A percentile compares a stretch with the other conserved stretches of the same genome.
These are phyloP conservation scores for Gracilinanus agilis DNA, from an alignment of 2,113 vertebrate species.

Conservation along the genomic window DNA sequence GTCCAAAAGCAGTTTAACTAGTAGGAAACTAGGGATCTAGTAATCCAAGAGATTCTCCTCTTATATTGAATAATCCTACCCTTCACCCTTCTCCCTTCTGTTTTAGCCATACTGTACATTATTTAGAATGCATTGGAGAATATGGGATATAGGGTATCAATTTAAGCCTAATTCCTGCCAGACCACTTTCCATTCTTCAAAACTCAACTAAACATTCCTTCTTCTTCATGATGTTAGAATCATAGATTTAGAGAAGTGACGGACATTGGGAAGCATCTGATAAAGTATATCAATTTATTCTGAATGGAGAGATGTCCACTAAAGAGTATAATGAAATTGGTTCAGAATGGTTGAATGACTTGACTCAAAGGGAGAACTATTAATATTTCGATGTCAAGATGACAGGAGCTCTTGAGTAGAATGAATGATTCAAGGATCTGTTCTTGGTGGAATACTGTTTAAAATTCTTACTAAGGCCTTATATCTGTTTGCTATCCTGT, in stretches of 20 bases:
- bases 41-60: background rate
- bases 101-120: background rate
- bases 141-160: background rate
- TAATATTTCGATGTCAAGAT: background rate
- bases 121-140: background rate
- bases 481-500: background rate
- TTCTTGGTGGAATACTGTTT: background rate
- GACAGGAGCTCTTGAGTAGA: background rate
- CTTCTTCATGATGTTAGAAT: background rate
- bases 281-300: background rate
- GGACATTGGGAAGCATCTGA: background rate
- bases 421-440: background rate
- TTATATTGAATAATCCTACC: background rate
- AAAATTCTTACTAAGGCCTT: background rate
- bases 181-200: background rate
- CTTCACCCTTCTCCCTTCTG: background rate
- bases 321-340: background rate
- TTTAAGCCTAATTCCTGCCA: background rate
- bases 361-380: background rate
- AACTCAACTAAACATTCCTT: background rate
- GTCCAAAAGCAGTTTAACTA: background rate
- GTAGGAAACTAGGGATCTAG: background rate
- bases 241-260: background rate
- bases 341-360: background rate
- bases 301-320: background rate